Base-by-base conservation (phyloP, 2,888 invertebrate genomes). In the Caenorhabditis zanzibari region DNA sequence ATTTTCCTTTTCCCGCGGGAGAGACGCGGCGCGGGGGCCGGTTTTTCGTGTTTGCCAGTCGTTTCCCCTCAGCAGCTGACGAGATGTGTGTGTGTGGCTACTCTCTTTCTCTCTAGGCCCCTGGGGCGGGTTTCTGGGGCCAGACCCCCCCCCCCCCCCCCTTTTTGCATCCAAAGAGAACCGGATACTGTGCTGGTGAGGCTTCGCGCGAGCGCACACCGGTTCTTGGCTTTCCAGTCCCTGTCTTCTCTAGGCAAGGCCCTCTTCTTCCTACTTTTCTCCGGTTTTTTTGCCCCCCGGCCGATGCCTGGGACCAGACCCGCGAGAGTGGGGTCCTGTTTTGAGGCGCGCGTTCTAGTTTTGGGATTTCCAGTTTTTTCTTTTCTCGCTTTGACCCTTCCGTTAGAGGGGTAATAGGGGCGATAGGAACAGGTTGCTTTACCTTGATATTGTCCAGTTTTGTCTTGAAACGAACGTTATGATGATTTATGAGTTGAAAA, bases 1-100 rank as follows among this genome's bases (percentile, higher is more conserved):
- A 35, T 14, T 35, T 41, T 54, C 26, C 54, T 12, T 41, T 54
- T 54, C 54, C 24, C 26, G 24, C 26, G 24, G 54, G 24, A 54
- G 14, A 26, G 24, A 5, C 14, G 19, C 16, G 38, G 14, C 47
- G 61, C 14, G 63, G 68, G 26, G 69, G 77, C 77, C 77, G 77
- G 77, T 77, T 77, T 77, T 77, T 71, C 69, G 71, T 77, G 77
- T 77, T 77, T 77, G 77, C 77, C 77, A 63, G 52, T 66, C 56
- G 26, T 32, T 49, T 38, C 72, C 22, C 61, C 26, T 14, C 54
- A n/a, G 49, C 28, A 16, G 66, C 49, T 32, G 52, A 47, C 73
- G 73, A 52, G 35, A 49, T 32, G 22, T 32, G n/a, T n/a, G n/a
- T n/a, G n/a, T n/a, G n/a, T n/a, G 59, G 28, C 74, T 56, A 26